Evolutionary conservation across 1,140 invertebrate species (phyloP).

Genomic region (Drosophila virilis): DNA sequence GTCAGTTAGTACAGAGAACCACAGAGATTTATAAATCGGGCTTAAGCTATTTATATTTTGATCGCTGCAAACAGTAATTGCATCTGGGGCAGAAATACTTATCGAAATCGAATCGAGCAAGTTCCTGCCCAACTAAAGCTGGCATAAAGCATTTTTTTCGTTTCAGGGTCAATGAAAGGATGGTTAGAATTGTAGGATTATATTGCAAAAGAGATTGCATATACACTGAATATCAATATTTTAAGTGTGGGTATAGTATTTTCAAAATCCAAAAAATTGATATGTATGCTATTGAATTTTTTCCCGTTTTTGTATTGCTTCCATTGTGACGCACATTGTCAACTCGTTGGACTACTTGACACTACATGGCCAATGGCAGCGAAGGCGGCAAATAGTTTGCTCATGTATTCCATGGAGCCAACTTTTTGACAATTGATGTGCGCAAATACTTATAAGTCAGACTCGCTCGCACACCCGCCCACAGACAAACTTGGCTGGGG

Average conservation of each 20-base stretch:
- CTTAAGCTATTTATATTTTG: not conserved
- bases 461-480: slow-evolving; percentile 27
- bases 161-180: too few species aligned
- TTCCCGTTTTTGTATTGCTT: not conserved
- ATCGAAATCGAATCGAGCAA: too few species aligned
- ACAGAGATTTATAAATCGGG: not conserved
- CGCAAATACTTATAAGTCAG: slow-evolving; percentile 70
- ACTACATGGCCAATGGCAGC: slow-evolving; percentile 56
- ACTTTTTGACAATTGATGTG: slow-evolving; percentile 79
- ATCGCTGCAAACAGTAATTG: too few species aligned
- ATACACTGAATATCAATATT: too few species aligned
- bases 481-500: slow-evolving; percentile 40
- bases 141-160: too few species aligned
- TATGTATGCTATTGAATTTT: not conserved
- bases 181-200: too few species aligned
- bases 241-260: too few species aligned
- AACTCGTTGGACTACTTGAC: slow-evolving; percentile 36
- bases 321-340: slow-evolving; percentile 19
- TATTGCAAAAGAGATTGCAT: too few species aligned
- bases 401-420: slow-evolving; percentile 35
- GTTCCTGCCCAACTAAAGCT: too few species aligned
- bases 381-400: slow-evolving; percentile 59
- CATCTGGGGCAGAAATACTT: too few species aligned
- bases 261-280: not conserved
- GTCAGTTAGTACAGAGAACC: not conserved